A percentile compares a stretch with the other conserved stretches of the same genome.
Conservation (phyloP, 1,140 invertebrate genomes). For the Rhyzopertha dominica region DNA sequence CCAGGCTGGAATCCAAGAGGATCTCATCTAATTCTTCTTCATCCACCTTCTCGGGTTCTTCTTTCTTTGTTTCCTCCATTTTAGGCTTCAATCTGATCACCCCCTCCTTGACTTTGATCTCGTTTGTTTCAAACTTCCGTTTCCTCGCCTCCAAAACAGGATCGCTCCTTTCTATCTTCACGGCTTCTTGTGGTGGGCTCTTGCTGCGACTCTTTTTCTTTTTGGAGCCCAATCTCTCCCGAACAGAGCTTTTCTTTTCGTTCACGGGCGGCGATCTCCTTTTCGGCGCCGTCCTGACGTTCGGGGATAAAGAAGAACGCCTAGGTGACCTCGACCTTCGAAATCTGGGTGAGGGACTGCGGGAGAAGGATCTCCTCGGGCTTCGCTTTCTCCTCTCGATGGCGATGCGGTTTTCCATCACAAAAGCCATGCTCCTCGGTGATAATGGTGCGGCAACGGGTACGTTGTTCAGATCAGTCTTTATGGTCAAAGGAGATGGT, state of each 20-base stretch:
- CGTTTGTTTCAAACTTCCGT: slow-evolving; percentile 39
- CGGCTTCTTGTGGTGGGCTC: slow-evolving; percentile 19
- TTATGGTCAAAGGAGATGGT: slow-evolving; percentile 35
- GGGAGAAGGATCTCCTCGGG: slow-evolving; percentile 35
- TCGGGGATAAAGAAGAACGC: slow-evolving; percentile 3
- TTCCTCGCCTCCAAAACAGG: slow-evolving; percentile 40
- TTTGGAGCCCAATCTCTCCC: slow-evolving; percentile 25
- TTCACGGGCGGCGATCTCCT: slow-evolving; percentile 15
- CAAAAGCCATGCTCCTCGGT: slow-evolving; percentile 44
- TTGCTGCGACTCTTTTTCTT: slow-evolving; percentile 13
- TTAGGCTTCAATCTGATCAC: slow-evolving; percentile 41
- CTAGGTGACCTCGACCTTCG: slow-evolving; percentile 21
- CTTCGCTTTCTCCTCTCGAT: slow-evolving; percentile 41
- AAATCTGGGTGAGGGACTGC: slow-evolving; percentile 26
- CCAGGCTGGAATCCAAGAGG: slow-evolving; percentile 29
- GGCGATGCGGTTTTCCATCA: slow-evolving; percentile 42
- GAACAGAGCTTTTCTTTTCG: slow-evolving; percentile 19
- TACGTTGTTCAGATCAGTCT: slow-evolving; percentile 34
- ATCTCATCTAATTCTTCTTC: slow-evolving; percentile 23
- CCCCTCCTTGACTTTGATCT: slow-evolving; percentile 35
- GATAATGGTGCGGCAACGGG: slow-evolving; percentile 40
- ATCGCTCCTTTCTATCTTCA: slow-evolving; percentile 27
- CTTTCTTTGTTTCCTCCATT: slow-evolving; percentile 16
- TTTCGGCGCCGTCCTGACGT: slow-evolving; percentile 17
- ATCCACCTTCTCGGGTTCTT: slow-evolving; percentile 10